A percentile compares a stretch with the other conserved stretches of the same genome.
phyloP scores from a whole-genome alignment of 2,113 vertebrate genomes.

The Zosterops lateralis region DNA sequence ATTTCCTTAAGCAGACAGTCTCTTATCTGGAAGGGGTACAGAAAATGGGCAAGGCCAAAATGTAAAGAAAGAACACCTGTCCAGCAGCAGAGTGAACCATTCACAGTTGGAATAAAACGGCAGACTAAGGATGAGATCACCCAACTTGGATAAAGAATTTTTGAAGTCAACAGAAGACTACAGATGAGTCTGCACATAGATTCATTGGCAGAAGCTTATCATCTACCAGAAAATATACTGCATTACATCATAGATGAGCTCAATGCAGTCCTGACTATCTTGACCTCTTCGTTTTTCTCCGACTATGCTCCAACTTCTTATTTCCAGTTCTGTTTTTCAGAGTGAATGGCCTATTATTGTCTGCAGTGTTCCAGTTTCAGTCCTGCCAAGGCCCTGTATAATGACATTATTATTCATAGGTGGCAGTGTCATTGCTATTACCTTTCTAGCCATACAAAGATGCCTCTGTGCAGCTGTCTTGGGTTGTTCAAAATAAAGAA shows the following conservation, averaged over 20 bases:
- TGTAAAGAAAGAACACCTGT: neutral
- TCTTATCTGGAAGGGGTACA: neutral
- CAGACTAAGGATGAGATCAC: neutral
- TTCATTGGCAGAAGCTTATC: neutral
- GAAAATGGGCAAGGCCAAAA: neutral
- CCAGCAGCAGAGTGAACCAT: neutral
- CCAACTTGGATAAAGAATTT: neutral
- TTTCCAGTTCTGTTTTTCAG: neutral
- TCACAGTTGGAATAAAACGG: neutral
- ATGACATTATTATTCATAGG: neutral
- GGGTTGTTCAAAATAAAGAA: neutral
- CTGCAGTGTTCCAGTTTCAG: neutral
- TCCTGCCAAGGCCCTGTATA: neutral
- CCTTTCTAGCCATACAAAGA: neutral
- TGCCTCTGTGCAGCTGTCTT: neutral
- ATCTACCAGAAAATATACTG: neutral
- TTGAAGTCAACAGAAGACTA: neutral
- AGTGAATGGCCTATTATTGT: neutral
- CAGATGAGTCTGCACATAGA: neutral
- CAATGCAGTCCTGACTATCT: neutral
- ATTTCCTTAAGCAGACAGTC: neutral
- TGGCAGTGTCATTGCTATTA: neutral
- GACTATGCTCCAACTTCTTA: neutral
- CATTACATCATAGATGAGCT: neutral
- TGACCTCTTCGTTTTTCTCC: neutral